These are phyloP conservation scores for Muricea muricata DNA, from an alignment of 92 coral and sea anemone species.

Conservation along the genomic window DNA sequence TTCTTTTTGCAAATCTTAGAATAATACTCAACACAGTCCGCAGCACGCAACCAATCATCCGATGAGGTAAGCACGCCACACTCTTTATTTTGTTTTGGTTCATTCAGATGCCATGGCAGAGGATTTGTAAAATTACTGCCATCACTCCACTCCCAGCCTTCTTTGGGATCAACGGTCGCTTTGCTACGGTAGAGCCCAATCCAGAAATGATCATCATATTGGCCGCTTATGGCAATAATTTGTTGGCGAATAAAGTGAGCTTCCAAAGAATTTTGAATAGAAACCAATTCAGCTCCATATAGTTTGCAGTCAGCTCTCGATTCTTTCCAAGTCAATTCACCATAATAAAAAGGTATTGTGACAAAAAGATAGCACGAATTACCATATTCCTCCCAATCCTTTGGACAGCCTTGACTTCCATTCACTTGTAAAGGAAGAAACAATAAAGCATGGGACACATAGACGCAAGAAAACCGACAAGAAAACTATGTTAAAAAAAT, in stretches of 20 bases:
- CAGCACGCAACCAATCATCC: constrained; percentile 69
- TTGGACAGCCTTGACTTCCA: constrained; percentile 46
- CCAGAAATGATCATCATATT: constrained; percentile 84
- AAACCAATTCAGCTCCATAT: constrained; percentile 84
- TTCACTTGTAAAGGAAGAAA: no score
- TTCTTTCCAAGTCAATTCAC: constrained; percentile 81
- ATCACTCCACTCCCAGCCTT: constrained; percentile 84
- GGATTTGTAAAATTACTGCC: constrained; percentile 62
- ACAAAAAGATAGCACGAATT: constrained; percentile 82
- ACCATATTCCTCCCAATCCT: constrained; percentile 75
- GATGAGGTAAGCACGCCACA: constrained; percentile 68
- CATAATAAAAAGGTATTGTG: constrained; percentile 52
- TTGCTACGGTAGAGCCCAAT: constrained; percentile 79
- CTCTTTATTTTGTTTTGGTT: constrained; percentile 76
- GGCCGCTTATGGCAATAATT: constrained; percentile 34
- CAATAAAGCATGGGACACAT: no score
- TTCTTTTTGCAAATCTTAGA: constrained; percentile 82
- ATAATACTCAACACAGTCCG: constrained; percentile 67
- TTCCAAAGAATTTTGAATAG: constrained; percentile 79
- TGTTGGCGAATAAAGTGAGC: constrained; percentile 61
- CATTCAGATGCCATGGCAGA: constrained; percentile 71
- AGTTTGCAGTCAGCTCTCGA: constrained; percentile 73
- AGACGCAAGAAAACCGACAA: no score
- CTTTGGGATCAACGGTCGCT: constrained; percentile 62
- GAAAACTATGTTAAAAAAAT: no score